Percentiles rank a stretch among this genome's conserved stretches.
phyloP scores from a whole-genome alignment of 1,140 invertebrate species.

The Lamellibrachia luymesi region DNA sequence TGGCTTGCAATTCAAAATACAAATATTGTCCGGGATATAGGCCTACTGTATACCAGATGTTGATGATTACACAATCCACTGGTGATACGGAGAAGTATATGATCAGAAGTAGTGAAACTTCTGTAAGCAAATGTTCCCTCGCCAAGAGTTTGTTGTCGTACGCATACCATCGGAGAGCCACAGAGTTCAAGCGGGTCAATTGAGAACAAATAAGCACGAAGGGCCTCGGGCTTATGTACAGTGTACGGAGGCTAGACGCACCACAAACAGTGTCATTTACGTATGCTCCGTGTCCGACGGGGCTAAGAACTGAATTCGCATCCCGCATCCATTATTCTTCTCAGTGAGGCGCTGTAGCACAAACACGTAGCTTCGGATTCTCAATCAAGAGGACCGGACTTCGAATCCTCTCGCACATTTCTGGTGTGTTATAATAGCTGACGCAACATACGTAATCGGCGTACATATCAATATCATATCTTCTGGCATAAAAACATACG shows the following conservation, averaged over 20 bases:
- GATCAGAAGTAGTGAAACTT: background rate
- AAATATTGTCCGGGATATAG: no score
- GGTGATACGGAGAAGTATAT: background rate
- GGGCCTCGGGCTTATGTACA: background rate
- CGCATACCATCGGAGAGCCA: no score
- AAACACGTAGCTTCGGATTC: background rate
- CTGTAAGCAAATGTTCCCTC: background rate
- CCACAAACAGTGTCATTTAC: background rate
- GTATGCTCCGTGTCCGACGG: background rate
- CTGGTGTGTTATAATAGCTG: no score
- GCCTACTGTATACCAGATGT: no score
- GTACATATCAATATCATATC: no score
- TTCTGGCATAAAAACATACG: no score
- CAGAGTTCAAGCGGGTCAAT: background rate
- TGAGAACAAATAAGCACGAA: background rate
- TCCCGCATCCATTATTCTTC: background rate
- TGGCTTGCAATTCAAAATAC: no score
- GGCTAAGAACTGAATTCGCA: background rate
- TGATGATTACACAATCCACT: no score
- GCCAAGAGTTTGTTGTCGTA: background rate
- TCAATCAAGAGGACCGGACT: background rate
- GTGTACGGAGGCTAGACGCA: background rate
- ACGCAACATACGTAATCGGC: no score
- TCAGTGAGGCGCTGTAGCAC: background rate
- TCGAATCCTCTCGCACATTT: background rate